Evolutionary conservation across 2,113 vertebrate genomes (phyloP), one percentile per base, ranked within the genome.

Genomic region (Mirounga angustirostris): DNA sequence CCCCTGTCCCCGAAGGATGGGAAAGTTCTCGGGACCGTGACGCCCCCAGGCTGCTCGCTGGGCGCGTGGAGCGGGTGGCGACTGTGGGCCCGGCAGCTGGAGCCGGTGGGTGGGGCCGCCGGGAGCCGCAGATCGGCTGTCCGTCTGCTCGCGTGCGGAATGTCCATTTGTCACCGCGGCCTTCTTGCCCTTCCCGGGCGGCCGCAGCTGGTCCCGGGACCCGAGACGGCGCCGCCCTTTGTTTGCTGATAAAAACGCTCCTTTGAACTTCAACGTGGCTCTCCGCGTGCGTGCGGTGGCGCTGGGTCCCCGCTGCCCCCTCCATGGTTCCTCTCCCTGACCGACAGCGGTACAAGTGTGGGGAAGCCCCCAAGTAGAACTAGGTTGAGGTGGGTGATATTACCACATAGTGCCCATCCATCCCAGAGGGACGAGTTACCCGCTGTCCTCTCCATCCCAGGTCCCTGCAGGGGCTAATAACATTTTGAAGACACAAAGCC

Each of bases 101-200:
- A 54, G 28, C n/a, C 33, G 14, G 21, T n/a, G 5, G 82, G 59
- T 50, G 46, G 58, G 65, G 78, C 52, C 16, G 7, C 10, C 10
- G 52, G 46, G 56, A 88, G 92, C 11, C 1, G 2, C 52, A 43
- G 79, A 33, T 71, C 30, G 4, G 58, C 33, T 90, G 76, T 71
- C 80, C 0, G 36, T 96, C 89, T 93, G 83, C 46, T 91, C 2
- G 40, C 9, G 11, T 56, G 92, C 30, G 87, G 87, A 97, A 97
- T 95, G 97, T 73, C 86, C 90, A 73, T 90, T 89, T 97, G 97
- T 96, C 80, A 46, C 65, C 5, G 46, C 14, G 2, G 58, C n/a
- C 63, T 30, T 43, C n/a, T 26, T 43, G 2, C 21, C 58, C 67
- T 82, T 46, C 46, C 19, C 24, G 67, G 82, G 59, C 33, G 24